Percentiles rank a stretch among this genome's conserved stretches.
Conservation (phyloP, 1,140 invertebrate species). For the Drosophila asahinai region DNA sequence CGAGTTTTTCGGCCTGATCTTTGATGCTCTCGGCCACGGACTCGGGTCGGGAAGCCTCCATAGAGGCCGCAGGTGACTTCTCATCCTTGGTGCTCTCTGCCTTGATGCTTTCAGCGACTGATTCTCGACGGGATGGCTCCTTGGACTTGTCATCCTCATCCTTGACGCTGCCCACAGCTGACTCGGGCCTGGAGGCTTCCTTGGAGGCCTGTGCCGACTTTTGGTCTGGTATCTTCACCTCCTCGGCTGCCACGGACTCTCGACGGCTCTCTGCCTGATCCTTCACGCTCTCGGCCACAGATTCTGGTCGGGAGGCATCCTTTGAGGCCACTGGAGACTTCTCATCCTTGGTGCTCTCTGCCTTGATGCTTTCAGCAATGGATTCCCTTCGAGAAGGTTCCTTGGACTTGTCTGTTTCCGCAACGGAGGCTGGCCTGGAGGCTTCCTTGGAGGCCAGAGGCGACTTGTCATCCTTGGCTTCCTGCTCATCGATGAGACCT, state of each 20-base stretch:
- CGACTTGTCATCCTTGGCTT: constrained; percentile 26
- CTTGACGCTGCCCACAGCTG: constrained; percentile 35
- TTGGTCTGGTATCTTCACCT: background rate
- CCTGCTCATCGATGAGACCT: constrained; percentile 2
- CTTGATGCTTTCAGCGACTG: constrained; percentile 28
- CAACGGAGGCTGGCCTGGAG: constrained; percentile 42
- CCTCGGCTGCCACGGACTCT: constrained; percentile 24
- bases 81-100: constrained; percentile 29
- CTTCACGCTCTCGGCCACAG: constrained; percentile 29
- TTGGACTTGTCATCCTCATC: constrained; percentile 45
- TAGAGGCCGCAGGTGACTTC: background rate
- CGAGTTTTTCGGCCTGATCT: constrained; percentile 7
- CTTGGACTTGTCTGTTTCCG: constrained; percentile 16
- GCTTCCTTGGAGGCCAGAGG: constrained; percentile 16
- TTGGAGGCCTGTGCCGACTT: constrained; percentile 18
- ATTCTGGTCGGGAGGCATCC: constrained; percentile 21
- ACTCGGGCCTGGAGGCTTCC: constrained; percentile 38
- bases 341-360: constrained; percentile 23
- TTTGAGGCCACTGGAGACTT: constrained; percentile 28
- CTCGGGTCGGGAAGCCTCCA: constrained; percentile 13
- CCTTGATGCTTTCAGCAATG: constrained; percentile 13
- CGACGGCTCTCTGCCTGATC: constrained; percentile 24
- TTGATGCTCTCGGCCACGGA: constrained; percentile 25
- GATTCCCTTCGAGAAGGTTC: constrained; percentile 31
- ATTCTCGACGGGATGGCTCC: constrained; percentile 20